Evolutionary conservation across 2,888 invertebrate species (phyloP).

Genomic region (Odontomyia ornata): DNA sequence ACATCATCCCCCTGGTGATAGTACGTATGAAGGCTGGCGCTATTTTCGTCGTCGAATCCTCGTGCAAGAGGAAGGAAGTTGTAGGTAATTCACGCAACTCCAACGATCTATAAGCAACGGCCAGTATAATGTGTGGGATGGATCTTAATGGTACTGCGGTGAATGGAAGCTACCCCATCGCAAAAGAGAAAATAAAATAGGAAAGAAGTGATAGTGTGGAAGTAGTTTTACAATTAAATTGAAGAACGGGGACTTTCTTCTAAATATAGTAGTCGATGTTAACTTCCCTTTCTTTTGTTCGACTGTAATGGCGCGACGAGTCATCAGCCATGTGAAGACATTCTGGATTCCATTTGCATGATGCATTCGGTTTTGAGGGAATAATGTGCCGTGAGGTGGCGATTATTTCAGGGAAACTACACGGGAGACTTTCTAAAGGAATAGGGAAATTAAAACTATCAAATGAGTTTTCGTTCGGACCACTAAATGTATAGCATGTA

Average conservation of each 20-base stretch:
- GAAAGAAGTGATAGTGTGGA: background rate
- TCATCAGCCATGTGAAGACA: conserved; percentile 8
- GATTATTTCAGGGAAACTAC: conserved; percentile 27
- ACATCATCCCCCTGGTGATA: conserved; percentile 23
- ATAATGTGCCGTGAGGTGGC: conserved; percentile 11
- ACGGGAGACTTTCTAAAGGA: conserved; percentile 31
- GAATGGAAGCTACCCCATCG: conserved; percentile 19
- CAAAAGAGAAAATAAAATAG: background rate
- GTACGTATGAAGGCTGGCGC: conserved; percentile 12
- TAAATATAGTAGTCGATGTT: conserved; percentile 32
- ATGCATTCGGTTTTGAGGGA: background rate
- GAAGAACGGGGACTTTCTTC: conserved; percentile 11
- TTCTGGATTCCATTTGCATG: conserved; percentile 32
- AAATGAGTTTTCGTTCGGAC: too few species aligned
- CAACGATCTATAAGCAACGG: background rate
- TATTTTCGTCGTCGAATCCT: conserved; percentile 38
- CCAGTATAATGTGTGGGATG: background rate
- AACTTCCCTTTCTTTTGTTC: conserved; percentile 39
- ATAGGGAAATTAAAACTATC: background rate
- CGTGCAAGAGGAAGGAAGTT: conserved; percentile 26
- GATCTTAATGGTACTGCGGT: conserved; percentile 9
- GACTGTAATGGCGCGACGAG: background rate
- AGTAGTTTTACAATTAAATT: background rate
- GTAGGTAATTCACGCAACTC: conserved; percentile 12
- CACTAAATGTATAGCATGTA: too few species aligned